Conservation (phyloP, 2,113 vertebrate genomes). For the Baryphthengus martii region DNA sequence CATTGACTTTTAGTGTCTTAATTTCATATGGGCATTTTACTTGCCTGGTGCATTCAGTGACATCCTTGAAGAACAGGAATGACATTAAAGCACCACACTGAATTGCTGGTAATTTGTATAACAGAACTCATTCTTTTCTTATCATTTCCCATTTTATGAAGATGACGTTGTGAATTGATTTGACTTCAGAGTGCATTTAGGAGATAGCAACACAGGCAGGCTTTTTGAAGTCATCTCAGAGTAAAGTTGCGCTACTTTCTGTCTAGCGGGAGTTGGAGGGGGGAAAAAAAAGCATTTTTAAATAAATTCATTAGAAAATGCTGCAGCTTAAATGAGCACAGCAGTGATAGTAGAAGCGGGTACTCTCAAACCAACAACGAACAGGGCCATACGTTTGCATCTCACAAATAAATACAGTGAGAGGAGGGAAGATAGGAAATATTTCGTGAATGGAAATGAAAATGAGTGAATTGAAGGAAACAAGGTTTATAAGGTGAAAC, state of each 20-base stretch:
- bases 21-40: slow-evolving; percentile 40
- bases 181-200: slow-evolving; percentile 45
- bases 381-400: neutral
- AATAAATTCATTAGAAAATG: neutral
- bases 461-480: neutral
- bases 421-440: neutral
- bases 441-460: neutral
- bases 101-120: slow-evolving; percentile 57
- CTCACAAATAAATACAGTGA: neutral
- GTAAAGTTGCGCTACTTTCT: neutral
- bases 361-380: neutral
- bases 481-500: neutral
- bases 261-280: neutral
- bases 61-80: slow-evolving; percentile 27
- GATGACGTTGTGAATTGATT: slow-evolving; percentile 38
- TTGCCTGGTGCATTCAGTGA: neutral
- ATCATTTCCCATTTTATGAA: slow-evolving; percentile 49
- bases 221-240: neutral
- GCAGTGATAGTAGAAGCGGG: neutral
- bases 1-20: slow-evolving; percentile 39
- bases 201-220: neutral
- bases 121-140: slow-evolving; percentile 54
- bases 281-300: neutral
- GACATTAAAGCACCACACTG: slow-evolving; percentile 13
- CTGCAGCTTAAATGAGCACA: neutral